phyloP scores from a whole-genome alignment of 2,113 vertebrate species.

The Carassius auratus region DNA sequence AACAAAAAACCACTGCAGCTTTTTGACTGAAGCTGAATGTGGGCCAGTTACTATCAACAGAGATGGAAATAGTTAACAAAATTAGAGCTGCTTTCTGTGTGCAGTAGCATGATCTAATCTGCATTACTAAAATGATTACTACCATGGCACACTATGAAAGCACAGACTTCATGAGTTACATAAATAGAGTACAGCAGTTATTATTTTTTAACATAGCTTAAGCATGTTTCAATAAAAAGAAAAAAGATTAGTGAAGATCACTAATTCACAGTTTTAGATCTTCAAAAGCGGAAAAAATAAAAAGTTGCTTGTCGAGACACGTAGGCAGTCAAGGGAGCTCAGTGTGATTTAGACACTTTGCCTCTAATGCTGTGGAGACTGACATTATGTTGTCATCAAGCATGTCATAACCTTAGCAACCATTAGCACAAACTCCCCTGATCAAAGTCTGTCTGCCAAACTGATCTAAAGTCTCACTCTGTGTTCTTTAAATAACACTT shows the following conservation, averaged over 20 bases:
- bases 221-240: neutral
- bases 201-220: constrained; percentile 1
- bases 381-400: constrained; percentile 47
- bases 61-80: constrained; percentile 41
- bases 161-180: constrained; percentile 18
- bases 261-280: neutral
- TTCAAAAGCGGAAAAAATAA: neutral
- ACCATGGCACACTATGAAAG: constrained; percentile 19
- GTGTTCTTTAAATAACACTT: constrained; percentile 36
- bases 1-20: neutral
- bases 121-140: constrained; percentile 59
- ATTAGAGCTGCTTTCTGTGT: constrained; percentile 43
- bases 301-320: constrained; percentile 20
- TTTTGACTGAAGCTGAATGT: constrained; percentile 37
- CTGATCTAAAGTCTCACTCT: constrained; percentile 29
- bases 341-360: constrained; percentile 55
- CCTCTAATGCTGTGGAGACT: constrained; percentile 58
- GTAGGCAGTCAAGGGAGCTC: constrained; percentile 25
- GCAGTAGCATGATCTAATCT: constrained; percentile 55
- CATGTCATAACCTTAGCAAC: constrained; percentile 59
- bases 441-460: constrained; percentile 62
- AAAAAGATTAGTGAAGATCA: neutral
- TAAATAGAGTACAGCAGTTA: neutral
- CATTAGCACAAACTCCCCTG: constrained; percentile 56
- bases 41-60: constrained; percentile 36